These are phyloP conservation scores for Piaya cayana DNA, from an alignment of 2,113 vertebrate genomes.

Conservation along the genomic window DNA sequence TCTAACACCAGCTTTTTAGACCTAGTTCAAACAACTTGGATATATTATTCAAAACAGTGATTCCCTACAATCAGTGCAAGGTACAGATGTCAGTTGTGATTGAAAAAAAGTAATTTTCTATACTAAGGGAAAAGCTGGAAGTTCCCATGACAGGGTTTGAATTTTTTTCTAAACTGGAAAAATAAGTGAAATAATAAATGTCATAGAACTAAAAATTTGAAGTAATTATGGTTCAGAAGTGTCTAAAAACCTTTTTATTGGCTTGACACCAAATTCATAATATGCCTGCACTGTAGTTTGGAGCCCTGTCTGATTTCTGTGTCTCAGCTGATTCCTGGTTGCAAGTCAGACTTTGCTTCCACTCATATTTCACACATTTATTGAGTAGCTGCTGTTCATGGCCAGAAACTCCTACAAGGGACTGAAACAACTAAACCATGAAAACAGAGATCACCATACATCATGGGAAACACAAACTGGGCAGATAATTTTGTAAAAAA, in stretches of 20 bases:
- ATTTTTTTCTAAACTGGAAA: neutral
- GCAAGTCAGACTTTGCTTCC: neutral
- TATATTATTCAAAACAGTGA: neutral
- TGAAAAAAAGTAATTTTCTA: neutral
- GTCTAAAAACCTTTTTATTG: neutral
- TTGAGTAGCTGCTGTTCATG: neutral
- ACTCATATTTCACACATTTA: neutral
- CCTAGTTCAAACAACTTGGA: neutral
- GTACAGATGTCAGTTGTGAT: neutral
- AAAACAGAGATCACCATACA: neutral
- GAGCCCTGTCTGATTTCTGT: no score
- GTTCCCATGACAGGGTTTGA: neutral
- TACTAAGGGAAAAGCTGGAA: neutral
- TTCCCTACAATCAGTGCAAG: neutral
- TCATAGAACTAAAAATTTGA: neutral
- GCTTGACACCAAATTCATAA: neutral
- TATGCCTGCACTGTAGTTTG: neutral
- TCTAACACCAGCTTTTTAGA: neutral
- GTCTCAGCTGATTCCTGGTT: neutral
- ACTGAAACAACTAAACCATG: neutral
- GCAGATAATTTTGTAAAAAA: neutral
- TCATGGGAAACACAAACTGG: fast-evolving
- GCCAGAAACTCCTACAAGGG: neutral
- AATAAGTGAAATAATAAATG: neutral
- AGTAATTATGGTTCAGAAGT: neutral